Base-by-base conservation (phyloP, 2,113 vertebrate species). In the Chionis minor region DNA sequence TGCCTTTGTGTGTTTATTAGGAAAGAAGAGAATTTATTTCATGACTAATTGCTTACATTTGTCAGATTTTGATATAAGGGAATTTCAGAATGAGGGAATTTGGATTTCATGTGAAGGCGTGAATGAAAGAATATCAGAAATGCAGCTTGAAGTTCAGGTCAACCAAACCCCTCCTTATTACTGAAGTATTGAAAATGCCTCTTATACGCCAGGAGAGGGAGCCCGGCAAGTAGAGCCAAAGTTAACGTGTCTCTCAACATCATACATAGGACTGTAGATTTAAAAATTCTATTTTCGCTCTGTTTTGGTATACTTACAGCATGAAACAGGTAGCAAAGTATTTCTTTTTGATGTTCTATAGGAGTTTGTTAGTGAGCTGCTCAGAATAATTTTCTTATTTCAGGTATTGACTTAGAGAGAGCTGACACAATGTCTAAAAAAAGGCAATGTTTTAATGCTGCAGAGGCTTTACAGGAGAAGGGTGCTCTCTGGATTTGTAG, bases 171-270 rank as follows among this genome's bases (percentile, higher is more conserved):
- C 4, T 27, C 40, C 2, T 66, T 1, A 1, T 11, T 78, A 24
- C 1, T 42, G 66, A 55, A 82, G 28, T 19, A 23, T 40, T 44
- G 26, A 63, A 51, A n/a, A 18, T 72, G 23, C 67, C 47, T 16
- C 4, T 32, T 35, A 13, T 44, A 5, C 52, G 72, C 72, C 96
- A 95, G 93, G 61, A 98, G 97, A 97, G 94, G 95, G 97, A 97
- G 95, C 81, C 63, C 54, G n/a, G 58, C 80, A 51, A 90, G 55
- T 44, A 33, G 62, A 56, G 47, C 75, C 33, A 6, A 17, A 28
- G 11, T 51, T 49, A 86, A 58, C 14, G 14, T 14, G 24, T 33
- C 10, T 74, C 11, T 70, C 32, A 30, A 3, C 24, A 12, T 8
- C 8, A 3, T 38, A 23, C 4, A 16, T 13, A 54, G 9, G 55